Evolutionary conservation across 2,888 invertebrate species (phyloP).

Genomic region (Gonocerus acuteangulatus): DNA sequence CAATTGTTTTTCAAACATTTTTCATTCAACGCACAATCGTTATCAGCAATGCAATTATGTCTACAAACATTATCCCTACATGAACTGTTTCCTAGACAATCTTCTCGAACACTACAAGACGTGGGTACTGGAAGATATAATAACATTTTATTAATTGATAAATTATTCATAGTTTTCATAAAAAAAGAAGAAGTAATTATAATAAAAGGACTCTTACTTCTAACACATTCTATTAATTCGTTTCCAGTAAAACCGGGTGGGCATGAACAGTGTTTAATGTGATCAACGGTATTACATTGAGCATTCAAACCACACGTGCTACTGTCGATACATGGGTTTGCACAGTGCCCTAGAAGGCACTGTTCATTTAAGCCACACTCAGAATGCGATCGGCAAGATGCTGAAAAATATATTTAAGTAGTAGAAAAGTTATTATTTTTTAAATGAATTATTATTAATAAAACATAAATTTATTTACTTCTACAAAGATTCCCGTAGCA

Average conservation of each 20-base stretch:
- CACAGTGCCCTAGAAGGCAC: conserved; percentile 73
- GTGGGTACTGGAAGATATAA: conserved; percentile 55
- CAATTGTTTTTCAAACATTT: conserved; percentile 76
- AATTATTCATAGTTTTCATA: conserved; percentile 17
- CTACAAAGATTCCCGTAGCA: conserved; percentile 73
- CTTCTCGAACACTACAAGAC: conserved; percentile 60
- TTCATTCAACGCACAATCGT: conserved; percentile 81
- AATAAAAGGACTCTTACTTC: conserved; percentile 50
- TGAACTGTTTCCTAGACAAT: conserved; percentile 62
- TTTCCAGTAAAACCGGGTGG: conserved; percentile 80
- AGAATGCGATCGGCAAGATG: conserved; percentile 66
- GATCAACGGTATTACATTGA: conserved; percentile 61
- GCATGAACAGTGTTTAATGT: conserved; percentile 72
- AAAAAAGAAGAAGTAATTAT: too few relatives aligned
- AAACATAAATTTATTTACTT: conserved; percentile 53
- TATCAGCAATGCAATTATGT: conserved; percentile 65
- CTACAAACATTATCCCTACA: conserved; percentile 78
- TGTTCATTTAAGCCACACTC: conserved; percentile 73
- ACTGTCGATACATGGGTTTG: conserved; percentile 67
- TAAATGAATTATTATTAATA: not conserved
- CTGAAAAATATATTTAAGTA: conserved; percentile 44
- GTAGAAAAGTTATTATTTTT: not conserved
- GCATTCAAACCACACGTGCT: conserved; percentile 79
- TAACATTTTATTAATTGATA: conserved; percentile 9
- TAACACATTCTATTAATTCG: conserved; percentile 72